Base-by-base conservation (phyloP, 2,797 vertebrate species). In the Simalia tracyae region DNA sequence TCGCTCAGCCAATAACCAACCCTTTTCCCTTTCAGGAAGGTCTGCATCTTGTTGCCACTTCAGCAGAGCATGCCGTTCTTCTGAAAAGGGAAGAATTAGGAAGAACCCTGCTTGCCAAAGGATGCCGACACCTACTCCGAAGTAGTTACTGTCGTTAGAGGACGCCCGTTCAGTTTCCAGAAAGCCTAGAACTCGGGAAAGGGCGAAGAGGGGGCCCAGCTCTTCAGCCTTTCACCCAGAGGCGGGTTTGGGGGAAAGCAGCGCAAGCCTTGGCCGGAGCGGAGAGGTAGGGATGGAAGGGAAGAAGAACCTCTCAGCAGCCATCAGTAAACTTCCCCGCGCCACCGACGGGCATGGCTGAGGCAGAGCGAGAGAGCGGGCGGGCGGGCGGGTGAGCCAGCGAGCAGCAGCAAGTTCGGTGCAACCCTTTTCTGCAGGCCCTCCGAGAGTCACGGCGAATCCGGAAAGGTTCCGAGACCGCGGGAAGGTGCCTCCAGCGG, bases 1-100 rank as follows among this genome's bases (percentile, higher is more conserved):
- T 99, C 99, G 94, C 99, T 99, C 97, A 99, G 98, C 99, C 99
- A 99, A 97, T 99, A 99, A 93, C 99, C 99, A 93, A 99, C 98
- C 95, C 98, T 97, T 96, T 98, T 98, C 96, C 99, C 98, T 96
- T 98, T 98, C 95, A 99, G 97, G 95, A 99, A 99, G 91, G 99
- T 99, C 98, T 99, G 99, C 99, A 99, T 99, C 95, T 96, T 97
- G 94, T 90, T 81, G 28, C 31, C 92, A 88, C 94, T 91, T 92
- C 92, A 63, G 61, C 87, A 85, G 88, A 86, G 87, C 93, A 94
- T 89, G 96, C 94, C 61, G 95, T 68, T 95, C 95, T 89, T 89
- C 86, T 89, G 93, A 59, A 84, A 8, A 28, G 14, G 57, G 17
- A 19, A n/a, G 24, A 6, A 14, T 12, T 4, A 5, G 26, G 36